Base-by-base conservation (phyloP, 2,888 invertebrate genomes). In the Ophioninae sp. region DNA sequence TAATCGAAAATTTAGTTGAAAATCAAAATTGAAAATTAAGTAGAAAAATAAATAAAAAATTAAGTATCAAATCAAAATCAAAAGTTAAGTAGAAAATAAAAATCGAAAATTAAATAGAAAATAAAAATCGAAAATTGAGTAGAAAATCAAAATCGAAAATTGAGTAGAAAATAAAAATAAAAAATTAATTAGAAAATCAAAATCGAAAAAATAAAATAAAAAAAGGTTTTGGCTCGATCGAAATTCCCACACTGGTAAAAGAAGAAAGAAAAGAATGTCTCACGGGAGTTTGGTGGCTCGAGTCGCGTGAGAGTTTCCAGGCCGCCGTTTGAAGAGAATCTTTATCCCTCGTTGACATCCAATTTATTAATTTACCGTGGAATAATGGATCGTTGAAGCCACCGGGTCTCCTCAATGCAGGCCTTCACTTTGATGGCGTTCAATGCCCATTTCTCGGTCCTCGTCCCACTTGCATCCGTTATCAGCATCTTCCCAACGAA, bases 291-390 rank as follows among this genome's bases (percentile, higher is more conserved):
- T 20, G 30, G 59, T 58, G 61, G 79, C 58, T 22, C 51, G 23
- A 13, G 73, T 56, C 78, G 65, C 64, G 81, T 79, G 84, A 82
- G 81, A 82, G 76, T 84, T 77, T 77, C 30, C 30, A 30, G 84
- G 10, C 69, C 22, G 58, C 73, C 59, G 76, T 74, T 79, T 51
- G 73, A 82, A 76, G 81, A 81, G 81, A 84, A 84, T 86, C 87
- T 89, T 88, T 88, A 87, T 87, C 84, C 86, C 87, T 85, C 83
- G 87, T 88, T 85, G 87, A 90, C 88, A 86, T 88, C 89, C 90
- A 91, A 88, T 91, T 91, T 90, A 91, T 90, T 91, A 88, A 91
- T 91, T 91, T 90, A 90, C 83, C 86, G 81, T 86, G 90, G 87
- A 87, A 90, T 90, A 89, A 90, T 89, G 86, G 87, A 79, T 75